These are phyloP conservation scores for Rattus rattus DNA, from an alignment of 2,113 vertebrate species.

Conservation along the genomic window DNA sequence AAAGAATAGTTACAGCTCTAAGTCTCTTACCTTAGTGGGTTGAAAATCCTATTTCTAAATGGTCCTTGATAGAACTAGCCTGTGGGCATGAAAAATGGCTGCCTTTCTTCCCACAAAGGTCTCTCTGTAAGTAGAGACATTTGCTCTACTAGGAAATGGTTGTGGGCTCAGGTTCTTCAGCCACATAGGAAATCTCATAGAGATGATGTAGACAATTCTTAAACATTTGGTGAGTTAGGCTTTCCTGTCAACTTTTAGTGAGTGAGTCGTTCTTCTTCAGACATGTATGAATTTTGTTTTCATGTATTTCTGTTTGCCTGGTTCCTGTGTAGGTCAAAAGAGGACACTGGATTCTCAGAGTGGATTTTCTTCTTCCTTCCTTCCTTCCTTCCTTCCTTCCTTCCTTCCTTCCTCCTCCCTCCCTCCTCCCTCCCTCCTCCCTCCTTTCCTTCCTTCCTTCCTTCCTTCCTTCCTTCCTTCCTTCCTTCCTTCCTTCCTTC, in stretches of 20 bases:
- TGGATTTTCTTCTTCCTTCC: background rate
- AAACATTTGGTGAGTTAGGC: background rate
- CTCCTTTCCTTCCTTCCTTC: background rate
- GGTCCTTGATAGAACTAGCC: background rate
- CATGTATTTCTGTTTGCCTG: background rate
- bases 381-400: accelerated
- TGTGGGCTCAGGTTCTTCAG: background rate
- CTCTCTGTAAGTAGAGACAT: background rate
- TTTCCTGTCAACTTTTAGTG: background rate
- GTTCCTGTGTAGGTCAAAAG: background rate
- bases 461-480: accelerated
- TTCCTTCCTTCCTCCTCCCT: background rate
- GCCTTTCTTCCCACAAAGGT: background rate
- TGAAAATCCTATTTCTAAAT: background rate
- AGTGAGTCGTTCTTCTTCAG: background rate
- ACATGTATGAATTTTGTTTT: background rate
- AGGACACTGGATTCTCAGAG: background rate
- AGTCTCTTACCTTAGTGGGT: background rate
- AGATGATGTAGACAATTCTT: background rate
- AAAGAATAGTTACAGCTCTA: background rate
- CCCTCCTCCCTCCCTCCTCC: accelerated
- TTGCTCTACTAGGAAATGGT: background rate
- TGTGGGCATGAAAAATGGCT: too few relatives aligned
- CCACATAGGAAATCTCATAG: background rate
- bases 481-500: background rate